Conservation (phyloP, 2,888 invertebrate genomes). For the Cataglyphis altisquamis region DNA sequence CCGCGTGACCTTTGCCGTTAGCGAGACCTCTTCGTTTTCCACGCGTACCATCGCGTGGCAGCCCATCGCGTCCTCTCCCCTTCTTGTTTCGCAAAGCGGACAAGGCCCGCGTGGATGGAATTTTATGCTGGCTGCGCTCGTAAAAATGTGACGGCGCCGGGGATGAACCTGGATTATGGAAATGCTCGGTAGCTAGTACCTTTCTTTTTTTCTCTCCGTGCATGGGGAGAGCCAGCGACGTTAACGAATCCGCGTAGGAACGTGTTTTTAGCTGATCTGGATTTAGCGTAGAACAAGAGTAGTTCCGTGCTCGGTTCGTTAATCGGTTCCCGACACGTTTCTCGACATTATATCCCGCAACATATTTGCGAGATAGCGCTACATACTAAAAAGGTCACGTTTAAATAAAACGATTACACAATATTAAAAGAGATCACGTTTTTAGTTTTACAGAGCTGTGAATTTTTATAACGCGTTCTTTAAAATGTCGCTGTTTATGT, state of each 20-base stretch:
- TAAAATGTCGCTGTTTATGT: constrained; percentile 21
- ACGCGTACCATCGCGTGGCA: constrained; percentile 51
- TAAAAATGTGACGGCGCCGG: constrained; percentile 65
- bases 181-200: constrained; percentile 35
- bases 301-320: constrained; percentile 24
- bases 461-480: constrained; percentile 30
- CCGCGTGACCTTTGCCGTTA: constrained; percentile 68
- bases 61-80: constrained; percentile 58
- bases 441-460: not conserved
- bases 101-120: constrained; percentile 61
- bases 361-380: constrained; percentile 34
- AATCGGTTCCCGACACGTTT: constrained; percentile 38
- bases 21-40: constrained; percentile 53
- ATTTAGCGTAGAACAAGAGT: constrained; percentile 41
- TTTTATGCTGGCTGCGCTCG: constrained; percentile 64
- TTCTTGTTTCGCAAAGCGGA: constrained; percentile 68
- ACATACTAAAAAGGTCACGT: constrained; percentile 24
- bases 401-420: constrained; percentile 21
- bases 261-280: constrained; percentile 49
- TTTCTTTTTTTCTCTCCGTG: constrained; percentile 6
- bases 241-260: constrained; percentile 44
- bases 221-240: constrained; percentile 32
- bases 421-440: constrained; percentile 6
- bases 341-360: constrained; percentile 36
- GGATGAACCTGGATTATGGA: constrained; percentile 69